These are phyloP conservation scores for Paratilapia polleni DNA, from an alignment of 2,113 vertebrate species.

Conservation along the genomic window DNA sequence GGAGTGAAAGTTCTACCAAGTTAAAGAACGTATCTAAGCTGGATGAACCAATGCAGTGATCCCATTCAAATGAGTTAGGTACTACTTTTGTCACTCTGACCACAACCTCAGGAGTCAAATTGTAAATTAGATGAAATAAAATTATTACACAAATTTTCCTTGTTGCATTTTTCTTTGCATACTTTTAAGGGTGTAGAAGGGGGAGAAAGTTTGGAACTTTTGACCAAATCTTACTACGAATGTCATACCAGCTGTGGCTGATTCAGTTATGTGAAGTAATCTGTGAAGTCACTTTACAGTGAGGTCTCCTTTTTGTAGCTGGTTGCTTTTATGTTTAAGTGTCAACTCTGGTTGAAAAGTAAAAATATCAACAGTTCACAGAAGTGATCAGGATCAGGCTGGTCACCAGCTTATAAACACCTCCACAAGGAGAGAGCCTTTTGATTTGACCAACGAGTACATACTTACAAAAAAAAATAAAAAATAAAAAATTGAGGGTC, in stretches of 20 bases:
- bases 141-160: neutral
- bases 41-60: too few species aligned
- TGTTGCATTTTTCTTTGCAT: neutral
- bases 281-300: neutral
- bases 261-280: neutral
- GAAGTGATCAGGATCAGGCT: neutral
- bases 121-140: neutral
- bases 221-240: neutral
- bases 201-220: neutral
- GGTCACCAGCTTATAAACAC: conserved; percentile 55
- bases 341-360: conserved; percentile 12
- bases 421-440: conserved; percentile 2
- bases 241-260: neutral
- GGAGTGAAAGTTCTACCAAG: too few species aligned
- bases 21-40: neutral
- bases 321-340: neutral
- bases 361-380: conserved; percentile 51
- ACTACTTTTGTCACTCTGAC: neutral
- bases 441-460: neutral
- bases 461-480: neutral
- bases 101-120: neutral
- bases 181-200: neutral
- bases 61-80: neutral
- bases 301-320: neutral
- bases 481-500: too few species aligned